phyloP scores from a whole-genome alignment of 2,888 invertebrate genomes.

The Sphecodes monilicornis region DNA sequence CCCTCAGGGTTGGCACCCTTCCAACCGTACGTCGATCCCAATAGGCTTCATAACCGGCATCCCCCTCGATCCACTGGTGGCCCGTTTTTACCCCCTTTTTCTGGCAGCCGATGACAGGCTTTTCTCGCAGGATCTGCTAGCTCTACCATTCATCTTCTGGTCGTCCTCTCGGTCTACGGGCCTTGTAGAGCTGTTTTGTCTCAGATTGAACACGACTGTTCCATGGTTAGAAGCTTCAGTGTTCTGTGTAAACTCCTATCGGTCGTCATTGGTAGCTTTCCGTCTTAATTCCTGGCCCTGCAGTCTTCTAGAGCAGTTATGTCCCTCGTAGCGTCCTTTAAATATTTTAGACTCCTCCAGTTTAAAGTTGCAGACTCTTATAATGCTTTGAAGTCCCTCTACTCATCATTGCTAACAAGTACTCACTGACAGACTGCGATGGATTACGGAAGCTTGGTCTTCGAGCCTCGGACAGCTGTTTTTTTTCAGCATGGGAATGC shows the following conservation, averaged over 20 bases:
- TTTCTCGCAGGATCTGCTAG: not conserved
- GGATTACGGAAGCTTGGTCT: too few relatives aligned
- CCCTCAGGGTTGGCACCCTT: slow-evolving; percentile 30
- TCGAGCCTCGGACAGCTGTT: too few relatives aligned
- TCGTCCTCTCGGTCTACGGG: not conserved
- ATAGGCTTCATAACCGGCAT: slow-evolving; percentile 16
- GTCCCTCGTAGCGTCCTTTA: not conserved
- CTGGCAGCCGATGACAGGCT: not conserved
- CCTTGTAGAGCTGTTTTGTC: not conserved
- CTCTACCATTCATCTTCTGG: not conserved
- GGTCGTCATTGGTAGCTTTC: not conserved
- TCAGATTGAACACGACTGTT: not conserved
- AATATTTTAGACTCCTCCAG: not conserved
- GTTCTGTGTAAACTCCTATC: not conserved
- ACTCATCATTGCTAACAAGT: too few relatives aligned
- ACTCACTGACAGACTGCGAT: too few relatives aligned
- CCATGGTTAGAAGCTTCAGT: not conserved
- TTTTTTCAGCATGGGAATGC: too few relatives aligned
- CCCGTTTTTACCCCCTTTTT: slow-evolving; percentile 13
- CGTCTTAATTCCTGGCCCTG: not conserved
- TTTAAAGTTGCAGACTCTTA: not conserved
- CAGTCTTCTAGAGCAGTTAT: not conserved
- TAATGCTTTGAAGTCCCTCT: too few relatives aligned
- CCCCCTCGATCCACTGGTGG: slow-evolving; percentile 2
- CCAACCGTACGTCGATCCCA: slow-evolving; percentile 36